A percentile compares a stretch with the other conserved stretches of the same genome.
phyloP scores from a whole-genome alignment of 2,888 invertebrate genomes.

The Vanessa cardui region DNA sequence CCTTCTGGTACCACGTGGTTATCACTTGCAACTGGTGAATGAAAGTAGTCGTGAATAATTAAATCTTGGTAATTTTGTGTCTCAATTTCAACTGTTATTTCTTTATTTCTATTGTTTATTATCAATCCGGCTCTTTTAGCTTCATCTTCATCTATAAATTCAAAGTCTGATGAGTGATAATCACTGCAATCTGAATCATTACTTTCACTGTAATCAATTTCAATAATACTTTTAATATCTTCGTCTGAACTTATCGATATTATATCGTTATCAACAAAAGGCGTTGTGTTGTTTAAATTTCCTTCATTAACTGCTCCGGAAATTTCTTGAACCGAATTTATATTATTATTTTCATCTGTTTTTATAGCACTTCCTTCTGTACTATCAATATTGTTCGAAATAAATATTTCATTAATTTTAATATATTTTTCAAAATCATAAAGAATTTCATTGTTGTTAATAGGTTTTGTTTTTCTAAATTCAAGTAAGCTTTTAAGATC shows the following conservation, averaged over 20 bases:
- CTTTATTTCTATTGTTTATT: slow-evolving; percentile 31
- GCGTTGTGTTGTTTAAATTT: too few relatives aligned
- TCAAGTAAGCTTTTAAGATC: too few relatives aligned
- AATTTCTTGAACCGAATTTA: too few relatives aligned
- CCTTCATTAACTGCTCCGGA: not conserved
- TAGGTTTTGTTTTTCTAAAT: too few relatives aligned
- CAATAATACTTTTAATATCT: not conserved
- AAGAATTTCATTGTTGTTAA: too few relatives aligned
- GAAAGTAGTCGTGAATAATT: slow-evolving; percentile 20
- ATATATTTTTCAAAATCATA: too few relatives aligned
- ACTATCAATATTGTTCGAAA: too few relatives aligned
- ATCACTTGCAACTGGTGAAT: slow-evolving; percentile 13
- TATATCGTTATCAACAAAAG: slow-evolving; percentile 30
- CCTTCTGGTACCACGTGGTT: slow-evolving; percentile 54
- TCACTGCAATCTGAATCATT: slow-evolving; percentile 40
- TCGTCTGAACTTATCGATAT: slow-evolving; percentile 29
- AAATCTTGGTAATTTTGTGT: slow-evolving; percentile 20
- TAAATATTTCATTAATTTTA: too few relatives aligned
- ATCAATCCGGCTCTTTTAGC: slow-evolving; percentile 50
- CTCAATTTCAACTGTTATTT: not conserved
- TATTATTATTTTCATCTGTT: too few relatives aligned
- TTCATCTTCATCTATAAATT: slow-evolving; percentile 67
- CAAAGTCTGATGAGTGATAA: slow-evolving; percentile 70
- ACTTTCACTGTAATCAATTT: too few relatives aligned
- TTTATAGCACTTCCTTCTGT: too few relatives aligned